phyloP scores from a whole-genome alignment of 1,140 invertebrate genomes.

The Diploscapter pachys region DNA sequence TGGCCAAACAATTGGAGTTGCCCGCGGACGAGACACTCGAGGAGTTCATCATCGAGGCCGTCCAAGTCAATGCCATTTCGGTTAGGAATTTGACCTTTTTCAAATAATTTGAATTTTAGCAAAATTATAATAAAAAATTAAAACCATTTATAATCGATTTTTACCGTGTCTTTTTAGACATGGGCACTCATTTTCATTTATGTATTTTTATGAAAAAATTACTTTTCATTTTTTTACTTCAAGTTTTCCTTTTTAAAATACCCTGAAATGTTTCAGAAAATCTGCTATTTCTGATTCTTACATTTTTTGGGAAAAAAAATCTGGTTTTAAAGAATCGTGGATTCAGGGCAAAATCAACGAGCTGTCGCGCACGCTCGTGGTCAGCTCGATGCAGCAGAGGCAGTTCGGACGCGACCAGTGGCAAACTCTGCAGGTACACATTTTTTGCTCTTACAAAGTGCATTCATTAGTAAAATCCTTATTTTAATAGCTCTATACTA shows the following conservation, averaged over 20 bases:
- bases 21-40: constrained; percentile 47
- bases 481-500: neutral
- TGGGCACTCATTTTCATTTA: no score
- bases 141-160: no score
- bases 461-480: neutral
- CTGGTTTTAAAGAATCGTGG: neutral
- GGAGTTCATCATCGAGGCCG: constrained; percentile 56
- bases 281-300: no score
- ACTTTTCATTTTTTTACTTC: no score
- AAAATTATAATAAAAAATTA: no score
- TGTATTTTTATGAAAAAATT: no score
- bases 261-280: no score
- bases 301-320: no score
- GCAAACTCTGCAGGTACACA: constrained; percentile 42
- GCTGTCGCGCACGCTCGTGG: constrained; percentile 38
- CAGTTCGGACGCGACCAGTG: constrained; percentile 50
- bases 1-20: constrained; percentile 48
- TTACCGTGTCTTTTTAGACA: no score
- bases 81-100: constrained; percentile 36
- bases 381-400: constrained; percentile 49
- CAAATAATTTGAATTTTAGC: neutral
- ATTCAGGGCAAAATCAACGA: constrained; percentile 57
- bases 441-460: neutral
- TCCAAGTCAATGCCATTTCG: constrained; percentile 53
- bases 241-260: no score